Conservation (phyloP, 2,888 invertebrate species). For the Macroteleia sp. region DNA sequence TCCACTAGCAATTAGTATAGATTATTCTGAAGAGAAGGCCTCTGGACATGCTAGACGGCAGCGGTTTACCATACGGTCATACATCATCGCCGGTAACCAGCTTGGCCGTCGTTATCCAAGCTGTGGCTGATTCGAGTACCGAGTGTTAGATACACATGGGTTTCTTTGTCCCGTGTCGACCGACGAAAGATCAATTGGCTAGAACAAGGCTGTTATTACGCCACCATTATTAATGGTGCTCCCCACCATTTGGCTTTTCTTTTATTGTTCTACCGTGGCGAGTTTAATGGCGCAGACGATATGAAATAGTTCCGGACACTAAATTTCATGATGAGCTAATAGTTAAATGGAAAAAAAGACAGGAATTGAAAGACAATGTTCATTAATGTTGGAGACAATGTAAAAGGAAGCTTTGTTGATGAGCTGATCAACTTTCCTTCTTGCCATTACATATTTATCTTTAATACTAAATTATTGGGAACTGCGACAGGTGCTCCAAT, state of each 20-base stretch:
- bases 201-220: conserved; percentile 44
- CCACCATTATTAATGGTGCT: conserved; percentile 29
- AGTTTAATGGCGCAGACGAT: conserved; percentile 21
- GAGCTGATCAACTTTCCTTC: not conserved
- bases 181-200: conserved; percentile 50
- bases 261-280: conserved; percentile 16
- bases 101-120: conserved; percentile 56
- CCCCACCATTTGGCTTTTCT: conserved; percentile 14
- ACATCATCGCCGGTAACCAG: conserved; percentile 74
- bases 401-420: too few relatives aligned
- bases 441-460: conserved; percentile 13
- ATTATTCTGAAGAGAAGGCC: conserved; percentile 65
- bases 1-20: conserved; percentile 71
- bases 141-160: conserved; percentile 52
- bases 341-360: not conserved
- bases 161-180: conserved; percentile 50
- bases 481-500: conserved; percentile 27
- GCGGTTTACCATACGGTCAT: conserved; percentile 79
- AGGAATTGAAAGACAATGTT: too few relatives aligned
- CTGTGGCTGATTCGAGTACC: conserved; percentile 60
- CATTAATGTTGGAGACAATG: too few relatives aligned
- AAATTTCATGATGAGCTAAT: not conserved
- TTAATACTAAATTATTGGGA: not conserved
- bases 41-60: conserved; percentile 67
- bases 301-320: conserved; percentile 25